Evolutionary conservation across 2,888 invertebrate genomes (phyloP), one percentile per base, ranked within the genome.

Genomic region (Molanna angustata): DNA sequence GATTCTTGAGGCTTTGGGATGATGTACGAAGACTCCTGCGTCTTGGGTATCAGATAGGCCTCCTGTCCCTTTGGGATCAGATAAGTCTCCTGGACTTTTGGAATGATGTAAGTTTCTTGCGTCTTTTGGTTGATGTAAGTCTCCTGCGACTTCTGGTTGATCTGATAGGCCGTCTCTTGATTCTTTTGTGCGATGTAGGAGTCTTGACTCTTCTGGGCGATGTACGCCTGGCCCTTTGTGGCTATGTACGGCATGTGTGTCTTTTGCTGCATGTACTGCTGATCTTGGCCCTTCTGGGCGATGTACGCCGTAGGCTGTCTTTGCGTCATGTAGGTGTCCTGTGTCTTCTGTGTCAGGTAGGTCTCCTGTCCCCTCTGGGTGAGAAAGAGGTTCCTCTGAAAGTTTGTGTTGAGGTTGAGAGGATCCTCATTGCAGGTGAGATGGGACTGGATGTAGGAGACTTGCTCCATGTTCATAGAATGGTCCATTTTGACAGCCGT

Each of bases 221-320:
- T 50, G 27, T 50, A 50, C 21, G 50, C 50, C 11, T 50, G 50
- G n/a, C 50, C 50, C 22, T 50, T 50, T 7, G 50, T 43, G n/a
- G 50, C 50, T 14, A 50, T 50, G 44, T 50, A 50, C 4, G 43
- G 33, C 4, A 37, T 43, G 6, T 50, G 50, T 11, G 27, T 43
- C 18, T 50, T 50, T 21, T 50, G 50, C 6, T 42, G 43, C 31
- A 50, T 50, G 19, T 50, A 50, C 2, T 33, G 20, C 2, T 33
- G 20, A n/a, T 50, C 50, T 18, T 50, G 50, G n/a, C 35, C 35
- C n/a, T 50, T 50, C 18, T 50, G 50, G 4, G 50, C 50, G 4
- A 35, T 37, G 6, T 50, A 50, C 4, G 49, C 9, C 4, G 18
- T 18, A 14, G 43, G 50, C 4, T 17, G 17, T 21, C 43, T 50